Evolutionary conservation across 2,888 invertebrate genomes (phyloP), one percentile per base, ranked within the genome.

Genomic region (Drosophila differens): DNA sequence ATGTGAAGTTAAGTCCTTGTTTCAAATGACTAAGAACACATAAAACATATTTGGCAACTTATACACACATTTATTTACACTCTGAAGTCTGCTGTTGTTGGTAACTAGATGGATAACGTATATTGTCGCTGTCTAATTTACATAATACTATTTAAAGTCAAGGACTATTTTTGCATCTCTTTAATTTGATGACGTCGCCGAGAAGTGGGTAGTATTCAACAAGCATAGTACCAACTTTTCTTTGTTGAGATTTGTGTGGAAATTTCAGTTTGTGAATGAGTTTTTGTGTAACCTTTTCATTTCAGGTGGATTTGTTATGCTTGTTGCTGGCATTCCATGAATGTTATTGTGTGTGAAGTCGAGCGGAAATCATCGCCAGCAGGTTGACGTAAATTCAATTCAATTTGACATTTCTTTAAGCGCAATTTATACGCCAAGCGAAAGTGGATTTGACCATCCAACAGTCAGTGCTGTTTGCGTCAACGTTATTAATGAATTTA

Each of bases 351-450:
- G 58, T 65, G 74, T 71, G 75, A 83, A 81, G 83, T 89, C 59
- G 77, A 79, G 77, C 67, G 72, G 60, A 76, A 78, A 85, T 73
- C 68, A 58, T 68, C 59, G 60, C 16, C 39, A 41, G 65, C 35
- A 68, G 68, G 60, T 63, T 52, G 70, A 73, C 71, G 74, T 65
- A 78, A 88, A 85, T 81, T 74, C 76, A 83, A 89, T 83, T 83
- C 74, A 81, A 89, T 86, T 84, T 82, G 79, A 71, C 77, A 89
- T 76, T 82, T 76, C 75, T 70, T 76, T 72, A 77, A 86, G 84
- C 84, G 81, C 74, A 70, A 83, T 83, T 89, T 83, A 74, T 86
- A 72, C 73, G 68, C 72, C 73, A 77, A 85, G 81, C 69, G 85
- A 85, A 79, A 88, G 73, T 81, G 71, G 67, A 79, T 81, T 83